Evolutionary conservation across 92 coral and sea anemone species (phyloP), one percentile per base, ranked within the genome.

Genomic region (Hydrozoanthus gracilis): DNA sequence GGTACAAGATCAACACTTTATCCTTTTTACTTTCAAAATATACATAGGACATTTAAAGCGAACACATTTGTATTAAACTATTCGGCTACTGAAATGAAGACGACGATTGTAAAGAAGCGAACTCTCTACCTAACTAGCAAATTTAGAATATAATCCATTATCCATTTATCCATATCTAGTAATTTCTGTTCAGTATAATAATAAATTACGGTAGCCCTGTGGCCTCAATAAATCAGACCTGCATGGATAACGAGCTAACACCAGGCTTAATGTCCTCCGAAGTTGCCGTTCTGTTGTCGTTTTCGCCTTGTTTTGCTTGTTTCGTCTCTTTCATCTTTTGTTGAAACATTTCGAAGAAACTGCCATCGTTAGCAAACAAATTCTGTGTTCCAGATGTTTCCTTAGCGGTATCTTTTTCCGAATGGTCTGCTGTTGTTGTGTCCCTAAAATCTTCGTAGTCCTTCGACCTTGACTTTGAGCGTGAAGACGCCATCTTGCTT

Each of bases 301-400:
- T 49, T 79, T 79, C 74, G 74, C 61, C 74, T 27, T 64, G 48
- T 65, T 80, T 89, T 5, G 76, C 73, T 66, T 84, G 86, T 72
- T 92, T 93, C 93, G 82, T 86, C 62, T 85, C 95, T 79, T 95
- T 95, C 93, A 95, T 90, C 87, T 90, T 89, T 77, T 89, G 92
- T 73, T 92, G 95, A 68, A 89, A 96, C 88, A 90, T 89, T 90
- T 95, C 99, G 60, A 96, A 88, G 83, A 96, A 96, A 82, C 97
- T 96, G 8, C 99, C 99, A 66, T 96, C 99, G 77, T 96, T 96
- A 6, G 90, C 99, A 86, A 96, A 96, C 52, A 88, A 56, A 74
- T 94, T 94, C 49, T 73, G 48, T 49, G 78, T 58, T 75, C 46
- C 85, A 8, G 86, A 50, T 76, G 87, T 2, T 27, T 65, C 66